phyloP scores from a whole-genome alignment of 2,113 vertebrate species.

The Brachypteracias leptosomus region DNA sequence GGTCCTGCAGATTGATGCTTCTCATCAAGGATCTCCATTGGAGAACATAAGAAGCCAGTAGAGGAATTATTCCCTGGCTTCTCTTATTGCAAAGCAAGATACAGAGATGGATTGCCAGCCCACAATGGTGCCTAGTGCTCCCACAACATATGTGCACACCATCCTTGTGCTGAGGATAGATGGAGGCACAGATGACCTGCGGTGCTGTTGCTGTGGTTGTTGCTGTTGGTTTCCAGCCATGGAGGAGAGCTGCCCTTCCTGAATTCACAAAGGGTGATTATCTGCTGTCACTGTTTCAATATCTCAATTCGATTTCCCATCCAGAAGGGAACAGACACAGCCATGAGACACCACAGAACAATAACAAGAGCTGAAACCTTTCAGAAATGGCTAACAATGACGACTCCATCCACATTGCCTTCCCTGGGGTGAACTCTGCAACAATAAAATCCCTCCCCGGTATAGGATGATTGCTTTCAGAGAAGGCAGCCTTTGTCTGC shows the following conservation, averaged over 20 bases:
- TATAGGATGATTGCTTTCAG: slow-evolving; percentile 52
- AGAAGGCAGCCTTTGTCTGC: slow-evolving; percentile 62
- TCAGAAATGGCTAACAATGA: slow-evolving; percentile 46
- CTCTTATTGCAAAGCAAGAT: background rate
- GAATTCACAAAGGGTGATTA: slow-evolving; percentile 55
- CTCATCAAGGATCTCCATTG: background rate
- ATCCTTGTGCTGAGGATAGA: background rate
- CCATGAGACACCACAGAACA: slow-evolving; percentile 52
- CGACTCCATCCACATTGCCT: slow-evolving; percentile 55
- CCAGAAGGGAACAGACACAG: slow-evolving; percentile 19
- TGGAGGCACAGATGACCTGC: slow-evolving; percentile 19
- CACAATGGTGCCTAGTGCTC: background rate
- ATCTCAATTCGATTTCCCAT: slow-evolving; percentile 64
- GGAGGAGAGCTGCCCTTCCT: slow-evolving; percentile 21
- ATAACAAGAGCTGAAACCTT: slow-evolving; percentile 59
- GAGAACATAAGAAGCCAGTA: slow-evolving; percentile 9
- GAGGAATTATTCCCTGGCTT: slow-evolving; percentile 20
- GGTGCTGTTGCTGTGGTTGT: background rate
- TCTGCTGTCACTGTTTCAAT: slow-evolving; percentile 63
- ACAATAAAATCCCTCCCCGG: slow-evolving; percentile 57
- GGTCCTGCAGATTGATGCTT: background rate
- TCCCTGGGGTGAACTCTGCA: slow-evolving; percentile 46
- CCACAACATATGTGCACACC: background rate
- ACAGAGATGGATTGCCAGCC: background rate
- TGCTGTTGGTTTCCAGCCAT: slow-evolving; percentile 30